Base-by-base conservation (phyloP, 2,113 vertebrate genomes). In the Bettongia penicillata region DNA sequence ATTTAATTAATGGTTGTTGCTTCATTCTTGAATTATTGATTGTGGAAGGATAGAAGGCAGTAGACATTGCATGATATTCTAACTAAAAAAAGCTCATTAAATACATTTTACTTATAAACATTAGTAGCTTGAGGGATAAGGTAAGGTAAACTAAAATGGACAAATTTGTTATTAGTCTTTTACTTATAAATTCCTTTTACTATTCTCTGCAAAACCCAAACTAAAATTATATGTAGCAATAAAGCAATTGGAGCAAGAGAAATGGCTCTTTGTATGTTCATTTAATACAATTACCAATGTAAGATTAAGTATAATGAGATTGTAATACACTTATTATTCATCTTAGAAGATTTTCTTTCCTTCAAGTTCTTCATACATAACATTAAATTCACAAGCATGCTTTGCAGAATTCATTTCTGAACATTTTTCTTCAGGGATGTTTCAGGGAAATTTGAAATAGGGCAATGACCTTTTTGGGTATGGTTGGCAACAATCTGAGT, bases 341-440 rank as follows among this genome's bases (percentile, higher is more conserved):
- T 43, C 92, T 90, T 43, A 91, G 94, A 93, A 0, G 22, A 24
- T 90, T 93, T 90, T 89, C 8, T 97, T 93, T 93, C 31, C 53
- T 68, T 94, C 24, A 50, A 43, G 25, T 95, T 96, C 68, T 37
- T 96, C 11, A 25, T 91, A 31, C 31, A 89, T 0, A 0, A 89
- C 26, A 57, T 91, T 48, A 95, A 96, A 98, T 97, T 96, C 90
- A 98, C 28, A 97, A 89, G 4, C 3, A 57, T 50, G 90, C 61
- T 95, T 96, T 61, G 47, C 93, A 95, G 96, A 97, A 68, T 50
- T 97, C 91, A 96, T 77, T 97, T 51, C 8, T 97, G 89, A 97
- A 96, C 97, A 96, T 94, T 91, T 1, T 7, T n/a, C 43, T 90
- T 93, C 28, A 49, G 37, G 31, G 90, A 0, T 94, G 28, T 95